Evolutionary conservation across 2,888 invertebrate genomes (phyloP).

Genomic region (Melieria omissa): DNA sequence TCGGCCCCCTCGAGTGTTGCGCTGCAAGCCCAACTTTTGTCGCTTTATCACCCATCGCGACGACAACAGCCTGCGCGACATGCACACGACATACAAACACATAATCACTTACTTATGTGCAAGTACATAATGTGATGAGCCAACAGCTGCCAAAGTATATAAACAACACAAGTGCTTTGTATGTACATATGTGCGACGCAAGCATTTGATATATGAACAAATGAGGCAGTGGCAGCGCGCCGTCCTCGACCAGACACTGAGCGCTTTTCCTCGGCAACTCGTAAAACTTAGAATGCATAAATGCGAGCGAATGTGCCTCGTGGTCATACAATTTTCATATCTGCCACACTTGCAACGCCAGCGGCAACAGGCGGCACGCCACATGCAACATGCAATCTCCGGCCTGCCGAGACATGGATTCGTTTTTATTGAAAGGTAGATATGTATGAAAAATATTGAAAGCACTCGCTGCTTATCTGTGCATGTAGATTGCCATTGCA

Average conservation of each 20-base stretch:
- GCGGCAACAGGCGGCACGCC: not conserved
- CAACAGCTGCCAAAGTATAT: not conserved
- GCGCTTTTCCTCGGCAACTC: constrained; percentile 5
- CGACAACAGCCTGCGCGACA: not conserved
- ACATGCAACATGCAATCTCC: no score
- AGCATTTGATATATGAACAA: not conserved
- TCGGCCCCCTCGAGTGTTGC: constrained; percentile 5
- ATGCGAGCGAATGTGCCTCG: no score
- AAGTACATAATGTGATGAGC: not conserved
- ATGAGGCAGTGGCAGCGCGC: constrained; percentile 1
- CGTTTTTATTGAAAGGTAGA: no score
- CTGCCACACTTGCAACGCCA: not conserved
- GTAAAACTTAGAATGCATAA: constrained; percentile 3
- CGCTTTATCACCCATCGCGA: not conserved
- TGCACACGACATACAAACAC: constrained; percentile 2
- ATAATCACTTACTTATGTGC: constrained; percentile 9
- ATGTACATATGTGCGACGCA: not conserved
- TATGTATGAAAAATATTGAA: no score
- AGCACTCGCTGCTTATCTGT: no score
- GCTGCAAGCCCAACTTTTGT: constrained; percentile 9
- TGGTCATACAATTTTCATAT: no score
- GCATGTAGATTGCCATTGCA: no score
- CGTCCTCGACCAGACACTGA: not conserved
- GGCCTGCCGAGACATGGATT: no score
- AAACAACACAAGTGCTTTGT: not conserved